Evolutionary conservation across 2,888 invertebrate species (phyloP), one percentile per base, ranked within the genome.

Genomic region (Nymphalis c-album): DNA sequence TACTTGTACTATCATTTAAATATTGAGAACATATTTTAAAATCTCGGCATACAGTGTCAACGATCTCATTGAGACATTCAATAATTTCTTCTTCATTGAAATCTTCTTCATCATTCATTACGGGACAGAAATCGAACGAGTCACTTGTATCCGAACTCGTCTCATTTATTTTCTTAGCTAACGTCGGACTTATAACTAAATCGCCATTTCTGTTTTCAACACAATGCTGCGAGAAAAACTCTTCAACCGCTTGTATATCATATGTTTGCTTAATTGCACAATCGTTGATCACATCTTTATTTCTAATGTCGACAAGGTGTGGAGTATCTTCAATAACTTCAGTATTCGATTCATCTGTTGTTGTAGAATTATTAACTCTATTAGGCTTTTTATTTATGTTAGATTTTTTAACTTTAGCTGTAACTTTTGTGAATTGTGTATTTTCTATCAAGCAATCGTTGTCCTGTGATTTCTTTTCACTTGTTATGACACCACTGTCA

Each of bases 151-250:
- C 86, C 5, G 88, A 86, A 72, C 81, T 85, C 0, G 81, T 81
- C 74, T 80, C 81, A 60, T 88, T 89, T 2, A 87, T 80, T 79
- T 85, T 86, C 46, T 76, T 83, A 2, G 87, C 88, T 66, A 87
- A 74, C 13, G 82, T 77, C 31, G 88, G 86, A 76, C 86, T 90
- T 55, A 87, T 79, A 6, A 78, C 66, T 18, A 82, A 66, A 50
- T 84, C 78, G 2, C 75, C 75, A 16, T 68, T 68, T 59, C 70
- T 72, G 57, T 81, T 83, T 69, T 85, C 80, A 40, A 73, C 50
- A 40, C 81, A 76, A 71, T 89, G 86, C 71, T 88, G 81, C 0
- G 83, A 78, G 67, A 90, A 88, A 62, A 86, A 85, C 7, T 82
- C 72, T 76, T 90, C 87, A 7, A 87, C 76, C 5, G 72, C 75